Evolutionary conservation across 2,888 invertebrate genomes (phyloP).

Genomic region (Drosophila aldrichi): DNA sequence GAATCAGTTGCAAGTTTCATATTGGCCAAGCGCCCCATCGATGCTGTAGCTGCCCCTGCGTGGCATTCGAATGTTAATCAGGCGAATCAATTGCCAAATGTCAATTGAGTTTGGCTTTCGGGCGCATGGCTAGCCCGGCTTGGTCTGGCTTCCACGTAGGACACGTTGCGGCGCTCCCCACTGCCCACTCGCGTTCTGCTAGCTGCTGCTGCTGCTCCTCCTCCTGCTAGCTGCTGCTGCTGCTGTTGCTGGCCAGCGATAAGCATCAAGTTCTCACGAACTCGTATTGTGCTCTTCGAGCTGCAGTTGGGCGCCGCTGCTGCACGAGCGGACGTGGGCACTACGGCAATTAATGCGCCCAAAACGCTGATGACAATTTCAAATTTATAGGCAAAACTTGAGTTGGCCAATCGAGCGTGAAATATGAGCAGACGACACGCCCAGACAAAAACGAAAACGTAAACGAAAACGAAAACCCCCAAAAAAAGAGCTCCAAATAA

Average conservation of each 20-base stretch:
- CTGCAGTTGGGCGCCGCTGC: constrained; percentile 36
- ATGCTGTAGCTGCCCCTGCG: constrained; percentile 27
- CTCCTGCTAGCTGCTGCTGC: neutral
- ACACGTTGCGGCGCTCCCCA: constrained; percentile 33
- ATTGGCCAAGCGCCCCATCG: constrained; percentile 19
- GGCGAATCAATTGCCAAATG: constrained; percentile 55
- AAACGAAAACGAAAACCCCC: constrained; percentile 1
- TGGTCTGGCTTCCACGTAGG: constrained; percentile 19
- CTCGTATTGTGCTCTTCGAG: constrained; percentile 78
- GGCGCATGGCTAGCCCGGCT: neutral
- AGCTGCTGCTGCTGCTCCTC: neutral
- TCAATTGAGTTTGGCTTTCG: constrained; percentile 27
- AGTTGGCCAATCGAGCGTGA: constrained; percentile 59
- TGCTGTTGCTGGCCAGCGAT: constrained; percentile 58
- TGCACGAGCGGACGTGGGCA: constrained; percentile 56
- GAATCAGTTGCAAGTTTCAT: neutral
- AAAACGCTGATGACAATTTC: constrained; percentile 29
- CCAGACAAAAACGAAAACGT: constrained; percentile 11
- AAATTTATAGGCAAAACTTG: constrained; percentile 24
- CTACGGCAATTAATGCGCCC: constrained; percentile 44
- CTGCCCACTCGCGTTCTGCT: constrained; percentile 55
- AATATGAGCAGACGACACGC: constrained; percentile 64
- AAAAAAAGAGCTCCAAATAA: neutral
- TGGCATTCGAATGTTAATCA: constrained; percentile 60
- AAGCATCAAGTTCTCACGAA: constrained; percentile 85